Evolutionary conservation across 2,113 vertebrate genomes (phyloP).

Genomic region (Brevimyrus niger): DNA sequence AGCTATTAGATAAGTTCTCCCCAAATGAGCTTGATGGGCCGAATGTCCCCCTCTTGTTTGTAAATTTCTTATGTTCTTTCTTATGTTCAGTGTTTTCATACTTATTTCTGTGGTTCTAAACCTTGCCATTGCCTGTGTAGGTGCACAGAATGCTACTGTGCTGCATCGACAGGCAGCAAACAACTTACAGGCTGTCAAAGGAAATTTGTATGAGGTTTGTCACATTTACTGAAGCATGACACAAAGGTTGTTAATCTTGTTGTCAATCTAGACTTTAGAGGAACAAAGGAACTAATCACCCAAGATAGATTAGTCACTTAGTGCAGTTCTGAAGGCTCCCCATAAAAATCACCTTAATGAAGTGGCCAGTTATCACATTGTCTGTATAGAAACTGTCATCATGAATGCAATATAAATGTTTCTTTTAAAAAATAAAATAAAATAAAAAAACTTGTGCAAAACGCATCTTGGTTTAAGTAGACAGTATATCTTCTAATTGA

Average conservation of each 20-base stretch:
- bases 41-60: no score
- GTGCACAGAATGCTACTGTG: background rate
- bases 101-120: background rate
- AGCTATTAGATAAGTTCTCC: no score
- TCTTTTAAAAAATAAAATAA: background rate
- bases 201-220: conserved; percentile 38
- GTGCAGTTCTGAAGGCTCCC: conserved; percentile 22
- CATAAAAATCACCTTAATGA: conserved; percentile 48
- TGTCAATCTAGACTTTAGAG: conserved; percentile 50
- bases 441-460: background rate
- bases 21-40: no score
- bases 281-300: conserved; percentile 54
- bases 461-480: background rate
- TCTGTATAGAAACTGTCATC: background rate
- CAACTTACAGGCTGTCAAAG: conserved; percentile 29
- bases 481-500: background rate
- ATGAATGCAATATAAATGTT: background rate
- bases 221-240: conserved; percentile 46
- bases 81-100: conserved; percentile 26
- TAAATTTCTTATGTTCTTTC: no score
- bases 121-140: background rate
- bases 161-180: background rate
- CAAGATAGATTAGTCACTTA: conserved; percentile 50
- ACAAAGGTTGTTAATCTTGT: conserved; percentile 55
- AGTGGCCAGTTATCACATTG: conserved; percentile 31